A percentile compares a stretch with the other conserved stretches of the same genome.
These are phyloP conservation scores for Aelia acuminata DNA, from an alignment of 2,888 invertebrate species.

Conservation along the genomic window DNA sequence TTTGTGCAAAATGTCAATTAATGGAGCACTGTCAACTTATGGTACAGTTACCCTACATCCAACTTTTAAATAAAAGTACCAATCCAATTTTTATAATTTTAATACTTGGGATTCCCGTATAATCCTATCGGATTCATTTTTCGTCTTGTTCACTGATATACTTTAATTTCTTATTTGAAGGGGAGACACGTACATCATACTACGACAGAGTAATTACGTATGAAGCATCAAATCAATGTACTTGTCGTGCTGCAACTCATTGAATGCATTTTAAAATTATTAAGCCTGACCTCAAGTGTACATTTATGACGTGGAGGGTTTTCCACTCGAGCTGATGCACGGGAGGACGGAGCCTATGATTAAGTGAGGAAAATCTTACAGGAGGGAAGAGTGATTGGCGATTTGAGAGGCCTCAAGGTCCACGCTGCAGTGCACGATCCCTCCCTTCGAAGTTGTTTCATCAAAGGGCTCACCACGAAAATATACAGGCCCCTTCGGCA, in stretches of 20 bases:
- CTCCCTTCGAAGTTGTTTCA: background rate
- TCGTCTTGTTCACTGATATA: background rate
- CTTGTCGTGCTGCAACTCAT: background rate
- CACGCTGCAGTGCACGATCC: background rate
- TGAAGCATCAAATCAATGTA: background rate
- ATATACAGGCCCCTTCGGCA: background rate
- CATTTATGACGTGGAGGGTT: background rate
- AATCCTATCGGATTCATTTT: background rate
- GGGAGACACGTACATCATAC: background rate
- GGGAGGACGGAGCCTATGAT: background rate
- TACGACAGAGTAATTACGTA: too few relatives aligned
- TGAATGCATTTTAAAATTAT: background rate
- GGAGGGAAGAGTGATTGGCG: background rate
- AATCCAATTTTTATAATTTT: too few relatives aligned
- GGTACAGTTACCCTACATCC: too few relatives aligned
- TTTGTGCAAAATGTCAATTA: too few relatives aligned
- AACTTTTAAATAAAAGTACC: too few relatives aligned
- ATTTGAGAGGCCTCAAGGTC: background rate
- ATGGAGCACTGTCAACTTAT: too few relatives aligned
- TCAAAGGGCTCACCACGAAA: background rate
- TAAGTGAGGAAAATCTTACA: conserved; percentile 21
- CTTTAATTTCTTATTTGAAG: background rate
- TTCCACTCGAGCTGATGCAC: background rate
- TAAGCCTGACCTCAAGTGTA: background rate
- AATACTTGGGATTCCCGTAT: too few relatives aligned